Conservation (phyloP, 2,113 vertebrate genomes). For the Vicugna pacos region DNA sequence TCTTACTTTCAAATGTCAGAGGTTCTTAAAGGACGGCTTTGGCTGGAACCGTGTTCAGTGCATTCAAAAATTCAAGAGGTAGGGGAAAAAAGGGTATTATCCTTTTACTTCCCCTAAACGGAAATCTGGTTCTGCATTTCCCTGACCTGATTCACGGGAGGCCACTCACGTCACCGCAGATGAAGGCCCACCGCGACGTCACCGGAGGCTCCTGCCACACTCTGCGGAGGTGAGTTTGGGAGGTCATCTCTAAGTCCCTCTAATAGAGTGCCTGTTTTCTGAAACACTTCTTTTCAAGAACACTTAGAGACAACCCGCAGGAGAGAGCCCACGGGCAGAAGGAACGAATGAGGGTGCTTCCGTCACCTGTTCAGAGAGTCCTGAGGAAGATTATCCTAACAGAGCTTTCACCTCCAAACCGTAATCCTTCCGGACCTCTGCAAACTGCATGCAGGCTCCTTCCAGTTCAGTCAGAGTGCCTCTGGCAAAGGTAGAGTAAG, state of each 20-base stretch:
- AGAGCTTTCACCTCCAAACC: conserved; percentile 80
- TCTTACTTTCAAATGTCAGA: conserved; percentile 62
- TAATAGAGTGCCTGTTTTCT: conserved; percentile 73
- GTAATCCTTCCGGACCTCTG: conserved; percentile 52
- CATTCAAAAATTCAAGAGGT: conserved; percentile 59
- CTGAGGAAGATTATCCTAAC: conserved; percentile 66
- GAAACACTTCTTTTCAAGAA: conserved; percentile 80
- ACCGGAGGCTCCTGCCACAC: conserved; percentile 72
- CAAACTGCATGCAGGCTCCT: conserved; percentile 40
- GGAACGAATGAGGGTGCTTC: conserved; percentile 68
- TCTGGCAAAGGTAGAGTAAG: conserved; percentile 72
- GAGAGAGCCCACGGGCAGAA: conserved; percentile 69
- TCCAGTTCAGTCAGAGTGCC: conserved; percentile 71
- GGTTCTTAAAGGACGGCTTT: conserved; percentile 35
- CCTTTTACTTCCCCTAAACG: conserved; percentile 33
- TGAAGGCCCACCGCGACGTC: conserved; percentile 62
- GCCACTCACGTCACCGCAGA: conserved; percentile 64
- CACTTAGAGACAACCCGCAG: conserved; percentile 69
- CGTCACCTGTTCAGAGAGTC: conserved; percentile 64
- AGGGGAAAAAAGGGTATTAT: neutral
- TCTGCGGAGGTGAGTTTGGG: conserved; percentile 60
- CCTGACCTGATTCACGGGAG: conserved; percentile 65
- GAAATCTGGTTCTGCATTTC: conserved; percentile 20
- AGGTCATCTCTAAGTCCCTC: conserved; percentile 79
- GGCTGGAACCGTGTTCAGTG: conserved; percentile 43